These are phyloP conservation scores for Salvelinus fontinalis DNA, from an alignment of 2,113 vertebrate genomes.

Conservation along the genomic window DNA sequence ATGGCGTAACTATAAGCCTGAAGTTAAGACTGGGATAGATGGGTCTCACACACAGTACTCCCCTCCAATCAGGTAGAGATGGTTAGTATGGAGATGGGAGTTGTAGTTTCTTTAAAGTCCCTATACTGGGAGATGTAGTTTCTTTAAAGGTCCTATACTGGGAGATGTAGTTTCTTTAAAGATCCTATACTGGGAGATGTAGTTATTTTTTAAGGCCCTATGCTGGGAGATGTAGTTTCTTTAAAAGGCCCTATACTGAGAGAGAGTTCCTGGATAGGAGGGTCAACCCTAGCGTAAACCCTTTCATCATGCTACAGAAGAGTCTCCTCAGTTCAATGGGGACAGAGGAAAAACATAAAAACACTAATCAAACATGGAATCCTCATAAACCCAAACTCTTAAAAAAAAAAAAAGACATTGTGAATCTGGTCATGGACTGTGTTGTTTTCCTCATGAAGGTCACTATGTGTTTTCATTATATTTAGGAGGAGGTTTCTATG, in stretches of 20 bases:
- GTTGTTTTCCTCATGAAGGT: conserved; percentile 38
- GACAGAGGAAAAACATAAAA: not conserved
- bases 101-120: not conserved
- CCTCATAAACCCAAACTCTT: not conserved
- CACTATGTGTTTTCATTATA: conserved; percentile 33
- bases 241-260: no score
- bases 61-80: no score
- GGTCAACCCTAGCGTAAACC: not conserved
- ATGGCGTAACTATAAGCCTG: no score
- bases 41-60: no score
- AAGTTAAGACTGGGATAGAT: no score
- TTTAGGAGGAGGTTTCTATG: not conserved
- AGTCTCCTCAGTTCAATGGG: not conserved
- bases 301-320: not conserved
- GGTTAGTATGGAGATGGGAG: not conserved
- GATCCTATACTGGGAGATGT: not conserved
- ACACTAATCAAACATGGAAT: conserved; percentile 14
- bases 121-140: not conserved
- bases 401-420: not conserved
- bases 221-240: not conserved
- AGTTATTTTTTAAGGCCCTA: not conserved
- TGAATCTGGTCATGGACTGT: conserved; percentile 18
- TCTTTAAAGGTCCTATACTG: no score
- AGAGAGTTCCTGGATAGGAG: not conserved
- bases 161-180: not conserved